Conservation (phyloP, 2,113 vertebrate species). For the Tragelaphus scriptus region DNA sequence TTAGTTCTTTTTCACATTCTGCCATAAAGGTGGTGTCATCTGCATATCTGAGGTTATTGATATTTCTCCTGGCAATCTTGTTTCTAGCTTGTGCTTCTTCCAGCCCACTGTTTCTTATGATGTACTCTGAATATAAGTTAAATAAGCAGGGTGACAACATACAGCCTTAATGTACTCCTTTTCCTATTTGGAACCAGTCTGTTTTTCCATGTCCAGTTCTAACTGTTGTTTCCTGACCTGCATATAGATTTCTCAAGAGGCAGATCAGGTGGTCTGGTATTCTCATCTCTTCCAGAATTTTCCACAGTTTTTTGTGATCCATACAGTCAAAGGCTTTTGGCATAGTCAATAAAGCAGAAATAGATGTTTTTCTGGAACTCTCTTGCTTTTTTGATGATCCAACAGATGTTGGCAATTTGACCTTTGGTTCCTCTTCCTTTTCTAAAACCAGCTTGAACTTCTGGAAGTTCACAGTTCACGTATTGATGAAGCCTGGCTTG, state of each 20-base stretch:
- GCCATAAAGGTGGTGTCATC: background rate
- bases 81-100: background rate
- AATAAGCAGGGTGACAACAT: background rate
- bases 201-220: background rate
- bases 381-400: background rate
- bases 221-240: background rate
- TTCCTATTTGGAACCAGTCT: background rate
- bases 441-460: background rate
- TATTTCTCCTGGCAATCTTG: background rate
- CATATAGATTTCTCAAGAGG: background rate
- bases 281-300: background rate
- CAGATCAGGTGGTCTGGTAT: background rate
- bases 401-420: background rate
- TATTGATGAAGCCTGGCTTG: background rate
- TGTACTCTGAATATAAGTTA: background rate
- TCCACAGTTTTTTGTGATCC: background rate
- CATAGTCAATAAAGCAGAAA: background rate
- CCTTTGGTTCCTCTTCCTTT: background rate
- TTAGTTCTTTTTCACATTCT: background rate
- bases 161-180: background rate
- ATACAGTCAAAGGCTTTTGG: background rate
- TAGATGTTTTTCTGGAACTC: background rate
- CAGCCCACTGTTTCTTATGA: background rate
- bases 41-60: background rate
- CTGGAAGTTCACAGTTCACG: background rate